Percentiles rank a stretch among this genome's conserved stretches.
These are phyloP conservation scores for Paedocypris micromegethes DNA, from an alignment of 2,797 vertebrate genomes.

Conservation along the genomic window DNA sequence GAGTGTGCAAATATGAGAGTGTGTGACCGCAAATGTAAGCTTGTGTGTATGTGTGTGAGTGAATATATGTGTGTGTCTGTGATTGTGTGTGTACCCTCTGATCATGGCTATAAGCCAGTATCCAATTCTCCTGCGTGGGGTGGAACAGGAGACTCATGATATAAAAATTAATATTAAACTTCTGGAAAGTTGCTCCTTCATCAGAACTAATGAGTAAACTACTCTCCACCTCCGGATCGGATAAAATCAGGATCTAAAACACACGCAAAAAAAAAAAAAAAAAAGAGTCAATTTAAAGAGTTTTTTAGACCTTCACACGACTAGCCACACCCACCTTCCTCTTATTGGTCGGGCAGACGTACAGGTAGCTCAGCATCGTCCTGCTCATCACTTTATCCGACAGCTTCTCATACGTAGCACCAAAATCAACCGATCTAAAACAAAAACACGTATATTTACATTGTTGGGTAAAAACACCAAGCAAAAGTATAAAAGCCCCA, in stretches of 20 bases:
- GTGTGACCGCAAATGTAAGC: background rate
- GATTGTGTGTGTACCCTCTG: constrained; percentile 74
- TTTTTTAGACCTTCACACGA: constrained; percentile 4
- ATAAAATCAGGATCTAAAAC: constrained; percentile 90
- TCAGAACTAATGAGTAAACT: constrained; percentile 93
- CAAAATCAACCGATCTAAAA: constrained; percentile 88
- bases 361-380: constrained; percentile 92
- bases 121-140: constrained; percentile 90
- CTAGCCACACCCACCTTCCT: constrained; percentile 74
- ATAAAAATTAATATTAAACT: constrained; percentile 86
- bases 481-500: no score
- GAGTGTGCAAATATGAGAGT: no score
- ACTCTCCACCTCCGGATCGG: constrained; percentile 91
- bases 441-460: constrained; percentile 27
- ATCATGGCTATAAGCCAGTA: constrained; percentile 90
- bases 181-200: constrained; percentile 93
- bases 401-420: constrained; percentile 89
- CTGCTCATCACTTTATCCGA: constrained; percentile 91
- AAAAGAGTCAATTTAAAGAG: constrained; percentile 20
- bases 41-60: constrained; percentile 18
- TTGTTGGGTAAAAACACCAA: no score
- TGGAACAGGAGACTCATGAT: constrained; percentile 94
- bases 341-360: constrained; percentile 95
- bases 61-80: constrained; percentile 42
- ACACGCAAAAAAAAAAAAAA: constrained; percentile 33